Evolutionary conservation across 2,888 invertebrate species (phyloP).

Genomic region (Dilophus febrilis): DNA sequence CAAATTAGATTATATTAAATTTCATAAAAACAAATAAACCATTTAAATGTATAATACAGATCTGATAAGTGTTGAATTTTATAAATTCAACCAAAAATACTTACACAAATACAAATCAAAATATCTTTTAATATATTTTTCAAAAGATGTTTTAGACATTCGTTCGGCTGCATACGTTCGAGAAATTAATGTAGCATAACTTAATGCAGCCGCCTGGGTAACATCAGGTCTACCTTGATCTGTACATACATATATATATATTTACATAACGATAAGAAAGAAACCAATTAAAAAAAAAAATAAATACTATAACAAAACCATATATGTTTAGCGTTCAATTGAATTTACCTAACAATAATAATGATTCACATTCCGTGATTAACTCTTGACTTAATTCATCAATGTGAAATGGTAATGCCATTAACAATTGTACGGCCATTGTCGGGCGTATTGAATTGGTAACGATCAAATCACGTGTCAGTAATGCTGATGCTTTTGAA

Average conservation of each 20-base stretch:
- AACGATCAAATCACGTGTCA: slow-evolving; percentile 45
- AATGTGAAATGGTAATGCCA: slow-evolving; percentile 52
- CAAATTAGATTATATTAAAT: too few relatives aligned
- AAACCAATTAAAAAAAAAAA: neutral
- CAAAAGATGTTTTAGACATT: slow-evolving; percentile 45
- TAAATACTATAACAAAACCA: neutral
- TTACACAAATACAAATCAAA: slow-evolving; percentile 52
- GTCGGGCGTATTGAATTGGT: slow-evolving; percentile 44
- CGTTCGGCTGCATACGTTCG: slow-evolving; percentile 37
- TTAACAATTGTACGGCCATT: slow-evolving; percentile 44
- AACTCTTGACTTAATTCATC: slow-evolving; percentile 36
- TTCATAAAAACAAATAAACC: too few relatives aligned
- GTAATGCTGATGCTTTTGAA: slow-evolving; percentile 43
- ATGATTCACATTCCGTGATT: slow-evolving; percentile 38
- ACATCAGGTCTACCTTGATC: slow-evolving; percentile 35
- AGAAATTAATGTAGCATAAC: slow-evolving; percentile 49
- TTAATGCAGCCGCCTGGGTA: slow-evolving; percentile 47
- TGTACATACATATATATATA: slow-evolving; percentile 2
- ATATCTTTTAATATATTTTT: slow-evolving; percentile 51
- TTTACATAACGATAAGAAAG: neutral
- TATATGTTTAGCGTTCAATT: neutral
- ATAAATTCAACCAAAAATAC: slow-evolving; percentile 8
- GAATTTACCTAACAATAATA: slow-evolving; percentile 27
- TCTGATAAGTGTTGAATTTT: neutral
- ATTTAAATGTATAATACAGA: too few relatives aligned